Percentiles rank a stretch among this genome's conserved stretches.
Conservation (phyloP, 1,140 invertebrate genomes). For the Anoplolepis gracilipes region DNA sequence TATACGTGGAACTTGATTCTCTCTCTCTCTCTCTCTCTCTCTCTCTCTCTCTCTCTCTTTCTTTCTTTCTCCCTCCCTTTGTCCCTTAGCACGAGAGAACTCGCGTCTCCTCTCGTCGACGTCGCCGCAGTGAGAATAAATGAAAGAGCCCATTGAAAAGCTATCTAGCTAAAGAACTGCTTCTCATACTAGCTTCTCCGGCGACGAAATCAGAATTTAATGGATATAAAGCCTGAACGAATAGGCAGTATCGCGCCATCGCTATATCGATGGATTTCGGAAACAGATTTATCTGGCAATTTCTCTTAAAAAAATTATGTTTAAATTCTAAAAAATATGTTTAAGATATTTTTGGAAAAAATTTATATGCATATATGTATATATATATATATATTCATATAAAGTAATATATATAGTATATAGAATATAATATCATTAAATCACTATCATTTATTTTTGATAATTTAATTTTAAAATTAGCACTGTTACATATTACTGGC, state of each 20-base stretch:
- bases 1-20: slow-evolving; percentile 73
- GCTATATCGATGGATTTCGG: slow-evolving; percentile 70
- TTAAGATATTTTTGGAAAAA: background rate
- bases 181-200: slow-evolving; percentile 62
- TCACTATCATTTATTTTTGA: background rate
- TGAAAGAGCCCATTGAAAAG: slow-evolving; percentile 77
- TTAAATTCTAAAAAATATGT: background rate
- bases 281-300: slow-evolving; percentile 1
- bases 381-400: background rate
- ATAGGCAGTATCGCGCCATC: slow-evolving; percentile 72
- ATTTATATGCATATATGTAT: background rate
- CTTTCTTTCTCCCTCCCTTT: background rate
- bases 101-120: slow-evolving; percentile 53
- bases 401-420: no score
- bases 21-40: slow-evolving; percentile 59
- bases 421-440: no score
- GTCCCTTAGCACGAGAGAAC: slow-evolving; percentile 44
- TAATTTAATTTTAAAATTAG: slow-evolving; percentile 23
- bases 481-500: no score
- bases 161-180: slow-evolving; percentile 71
- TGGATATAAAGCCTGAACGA: slow-evolving; percentile 78
- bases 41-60: slow-evolving; percentile 46
- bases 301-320: background rate
- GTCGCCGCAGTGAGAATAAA: slow-evolving; percentile 69
- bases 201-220: slow-evolving; percentile 77